Evolutionary conservation across 2,888 invertebrate genomes (phyloP), one percentile per base, ranked within the genome.

Genomic region (Podotricha telesiphe): DNA sequence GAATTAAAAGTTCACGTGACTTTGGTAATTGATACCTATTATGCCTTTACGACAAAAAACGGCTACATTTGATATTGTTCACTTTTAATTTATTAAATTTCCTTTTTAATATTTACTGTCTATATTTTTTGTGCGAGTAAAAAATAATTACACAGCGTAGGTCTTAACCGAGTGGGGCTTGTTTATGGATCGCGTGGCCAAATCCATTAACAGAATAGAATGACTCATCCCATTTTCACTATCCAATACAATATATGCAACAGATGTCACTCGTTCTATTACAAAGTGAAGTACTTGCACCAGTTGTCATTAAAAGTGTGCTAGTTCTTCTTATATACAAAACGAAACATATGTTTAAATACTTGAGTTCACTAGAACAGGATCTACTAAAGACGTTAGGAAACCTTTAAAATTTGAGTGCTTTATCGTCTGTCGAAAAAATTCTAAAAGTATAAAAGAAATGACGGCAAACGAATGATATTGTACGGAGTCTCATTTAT

Each of bases 401-500:
- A 37, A 37, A 2, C 34, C 37, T 53, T n/a, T 17, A 55, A 55
- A 34, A 34, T 55, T 34, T 6, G 13, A 55, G 13, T 34, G 17
- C 37, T 55, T 55, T 11, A 55, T 37, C 62, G 15, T 34, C 34
- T 17, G 19, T 20, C 45, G 13, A 59, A 62, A 48, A 50, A 47
- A 19, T 55, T 34, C 82, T 86, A 88, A 86, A 71, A 70, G 66
- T 80, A 85, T 79, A 80, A 76, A 82, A 82, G 79, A 78, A 79
- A 78, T 78, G 77, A 79, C 76, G 77, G 77, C 70, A 77, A 79
- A 79, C 82, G 79, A 86, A 86, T 86, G 86, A 85, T 87, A 89
- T 89, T 89, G 86, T 87, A 81, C 79, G 81, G 79, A 83, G 82
- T 82, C 86, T 85, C 86, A 90, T 91, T 89, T 89, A 90, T 91